Evolutionary conservation across 2,888 invertebrate genomes (phyloP).

Genomic region (Cryptocheilus praepositus): DNA sequence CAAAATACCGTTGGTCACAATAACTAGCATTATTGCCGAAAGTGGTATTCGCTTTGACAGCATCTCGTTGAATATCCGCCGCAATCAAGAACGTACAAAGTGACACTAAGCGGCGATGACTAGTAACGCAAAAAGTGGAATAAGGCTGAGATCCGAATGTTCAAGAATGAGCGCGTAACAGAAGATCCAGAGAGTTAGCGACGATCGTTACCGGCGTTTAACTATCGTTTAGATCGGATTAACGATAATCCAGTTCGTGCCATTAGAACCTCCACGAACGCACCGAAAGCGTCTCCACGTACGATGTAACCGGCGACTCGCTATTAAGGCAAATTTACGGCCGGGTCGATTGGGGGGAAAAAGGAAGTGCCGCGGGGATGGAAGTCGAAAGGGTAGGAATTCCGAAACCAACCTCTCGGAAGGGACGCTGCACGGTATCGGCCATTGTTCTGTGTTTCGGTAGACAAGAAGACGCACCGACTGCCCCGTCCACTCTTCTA

Average conservation of each 20-base stretch:
- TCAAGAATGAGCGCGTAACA: background rate
- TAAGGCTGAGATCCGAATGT: background rate
- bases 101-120: too few relatives aligned
- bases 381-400: background rate
- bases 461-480: too few relatives aligned
- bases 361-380: conserved; percentile 12
- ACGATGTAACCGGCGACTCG: conserved; percentile 55
- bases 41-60: too few relatives aligned
- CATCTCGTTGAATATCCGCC: too few relatives aligned
- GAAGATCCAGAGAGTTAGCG: conserved; percentile 36
- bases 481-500: too few relatives aligned
- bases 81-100: too few relatives aligned
- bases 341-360: conserved; percentile 17
- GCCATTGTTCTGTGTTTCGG: too few relatives aligned
- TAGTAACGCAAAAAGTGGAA: background rate
- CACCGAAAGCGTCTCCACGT: conserved; percentile 42
- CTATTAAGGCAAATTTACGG: conserved; percentile 65
- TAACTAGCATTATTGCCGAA: too few relatives aligned
- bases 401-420: too few relatives aligned
- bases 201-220: conserved; percentile 59
- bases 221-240: conserved; percentile 65
- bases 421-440: too few relatives aligned
- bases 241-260: conserved; percentile 58
- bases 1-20: too few relatives aligned
- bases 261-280: conserved; percentile 28